Evolutionary conservation across 2,797 vertebrate species (phyloP).

Genomic region (Euphonia xanthogaster): DNA sequence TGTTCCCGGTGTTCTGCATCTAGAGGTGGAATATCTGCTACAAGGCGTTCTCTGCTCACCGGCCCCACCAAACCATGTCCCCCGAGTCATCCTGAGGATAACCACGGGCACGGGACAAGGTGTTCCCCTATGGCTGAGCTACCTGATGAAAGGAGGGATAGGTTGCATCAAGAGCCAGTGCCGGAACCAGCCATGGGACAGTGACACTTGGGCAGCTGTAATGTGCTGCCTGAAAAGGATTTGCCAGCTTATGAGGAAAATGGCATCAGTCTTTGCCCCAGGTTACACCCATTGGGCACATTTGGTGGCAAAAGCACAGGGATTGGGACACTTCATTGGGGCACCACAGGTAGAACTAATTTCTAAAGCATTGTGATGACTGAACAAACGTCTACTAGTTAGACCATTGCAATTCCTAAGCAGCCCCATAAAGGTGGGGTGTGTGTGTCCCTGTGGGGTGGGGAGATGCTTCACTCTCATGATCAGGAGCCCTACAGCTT

Average conservation of each 20-base stretch:
- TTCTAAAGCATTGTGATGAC: background rate
- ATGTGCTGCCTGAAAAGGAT: background rate
- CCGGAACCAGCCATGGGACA: background rate
- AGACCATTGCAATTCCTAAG: background rate
- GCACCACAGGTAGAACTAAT: background rate
- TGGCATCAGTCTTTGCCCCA: too few species aligned
- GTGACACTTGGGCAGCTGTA: background rate
- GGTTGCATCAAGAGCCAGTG: too few species aligned
- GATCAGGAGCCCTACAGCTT: background rate
- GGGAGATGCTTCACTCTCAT: background rate
- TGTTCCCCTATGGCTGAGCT: accelerated
- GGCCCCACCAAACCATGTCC: accelerated
- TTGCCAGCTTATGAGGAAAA: background rate
- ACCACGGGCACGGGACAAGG: background rate
- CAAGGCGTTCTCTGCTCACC: background rate
- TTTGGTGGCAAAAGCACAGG: background rate
- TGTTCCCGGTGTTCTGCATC: background rate
- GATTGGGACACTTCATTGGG: background rate
- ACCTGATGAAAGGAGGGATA: background rate
- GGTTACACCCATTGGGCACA: background rate
- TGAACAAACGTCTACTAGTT: background rate
- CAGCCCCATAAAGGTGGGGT: background rate
- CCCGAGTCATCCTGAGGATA: too few species aligned
- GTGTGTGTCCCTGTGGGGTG: accelerated
- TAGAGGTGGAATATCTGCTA: background rate